Evolutionary conservation across 2,888 invertebrate genomes (phyloP).

Genomic region (Drosophila affinis): DNA sequence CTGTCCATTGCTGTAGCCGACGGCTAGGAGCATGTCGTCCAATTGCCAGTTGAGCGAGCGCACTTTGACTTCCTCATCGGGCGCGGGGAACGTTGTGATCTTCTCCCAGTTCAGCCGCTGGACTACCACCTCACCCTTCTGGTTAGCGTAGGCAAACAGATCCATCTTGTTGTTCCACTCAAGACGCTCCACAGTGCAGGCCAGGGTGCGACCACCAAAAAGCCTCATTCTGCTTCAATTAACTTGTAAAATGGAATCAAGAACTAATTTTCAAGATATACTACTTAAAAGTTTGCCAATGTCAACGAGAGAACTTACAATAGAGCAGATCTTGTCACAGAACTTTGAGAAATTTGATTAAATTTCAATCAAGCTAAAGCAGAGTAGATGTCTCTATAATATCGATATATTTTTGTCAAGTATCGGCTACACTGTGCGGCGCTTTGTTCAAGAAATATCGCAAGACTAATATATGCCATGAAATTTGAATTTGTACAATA

Average conservation of each 20-base stretch:
- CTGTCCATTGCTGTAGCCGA: conserved; percentile 88
- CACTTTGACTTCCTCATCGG: conserved; percentile 89
- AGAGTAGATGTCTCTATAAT: too few species aligned
- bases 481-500: too few species aligned
- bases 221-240: conserved; percentile 80
- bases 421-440: neutral
- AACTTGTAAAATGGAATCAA: neutral
- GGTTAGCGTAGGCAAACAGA: conserved; percentile 93
- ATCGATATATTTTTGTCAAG: neutral
- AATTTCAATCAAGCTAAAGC: neutral
- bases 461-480: too few species aligned
- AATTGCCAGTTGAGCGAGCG: conserved; percentile 95
- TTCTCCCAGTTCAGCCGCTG: conserved; percentile 97
- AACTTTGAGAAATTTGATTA: neutral
- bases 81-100: conserved; percentile 93
- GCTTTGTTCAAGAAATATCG: too few species aligned
- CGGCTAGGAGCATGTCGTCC: conserved; percentile 93
- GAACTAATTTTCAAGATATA: neutral
- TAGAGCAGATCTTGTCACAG: neutral
- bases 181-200: conserved; percentile 89
- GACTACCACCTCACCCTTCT: conserved; percentile 93
- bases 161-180: conserved; percentile 98
- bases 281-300: conserved; percentile 26
- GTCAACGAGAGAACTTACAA: neutral
- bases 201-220: conserved; percentile 82